These are phyloP conservation scores for Carollia perspicillata DNA, from an alignment of 2,113 vertebrate species.

Conservation along the genomic window DNA sequence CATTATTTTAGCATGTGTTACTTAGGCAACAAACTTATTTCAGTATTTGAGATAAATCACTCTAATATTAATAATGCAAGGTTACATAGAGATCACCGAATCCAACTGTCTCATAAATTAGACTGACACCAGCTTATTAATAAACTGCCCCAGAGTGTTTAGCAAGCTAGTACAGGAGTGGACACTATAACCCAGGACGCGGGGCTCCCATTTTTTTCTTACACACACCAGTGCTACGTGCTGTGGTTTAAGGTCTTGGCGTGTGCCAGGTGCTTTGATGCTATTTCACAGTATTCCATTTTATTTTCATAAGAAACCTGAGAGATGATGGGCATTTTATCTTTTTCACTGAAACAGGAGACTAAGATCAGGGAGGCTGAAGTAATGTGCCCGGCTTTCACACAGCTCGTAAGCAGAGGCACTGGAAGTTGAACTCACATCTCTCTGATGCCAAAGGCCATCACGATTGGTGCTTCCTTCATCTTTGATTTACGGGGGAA, in stretches of 20 bases:
- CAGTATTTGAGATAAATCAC: background rate
- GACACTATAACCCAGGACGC: background rate
- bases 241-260: background rate
- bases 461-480: background rate
- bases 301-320: background rate
- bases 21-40: background rate
- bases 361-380: background rate
- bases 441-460: background rate
- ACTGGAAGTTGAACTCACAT: background rate
- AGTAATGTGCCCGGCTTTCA: background rate
- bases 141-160: background rate
- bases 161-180: background rate
- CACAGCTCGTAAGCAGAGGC: background rate
- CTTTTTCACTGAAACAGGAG: background rate
- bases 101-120: background rate
- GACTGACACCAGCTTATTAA: background rate
- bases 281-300: background rate
- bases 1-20: constrained; percentile 7
- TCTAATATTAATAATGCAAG: background rate
- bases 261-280: background rate
- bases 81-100: background rate
- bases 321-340: background rate
- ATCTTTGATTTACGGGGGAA: background rate
- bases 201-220: background rate
- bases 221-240: background rate